Evolutionary conservation across 2,113 vertebrate species (phyloP), one percentile per base, ranked within the genome.

Genomic region (Mionectes macconnelli): DNA sequence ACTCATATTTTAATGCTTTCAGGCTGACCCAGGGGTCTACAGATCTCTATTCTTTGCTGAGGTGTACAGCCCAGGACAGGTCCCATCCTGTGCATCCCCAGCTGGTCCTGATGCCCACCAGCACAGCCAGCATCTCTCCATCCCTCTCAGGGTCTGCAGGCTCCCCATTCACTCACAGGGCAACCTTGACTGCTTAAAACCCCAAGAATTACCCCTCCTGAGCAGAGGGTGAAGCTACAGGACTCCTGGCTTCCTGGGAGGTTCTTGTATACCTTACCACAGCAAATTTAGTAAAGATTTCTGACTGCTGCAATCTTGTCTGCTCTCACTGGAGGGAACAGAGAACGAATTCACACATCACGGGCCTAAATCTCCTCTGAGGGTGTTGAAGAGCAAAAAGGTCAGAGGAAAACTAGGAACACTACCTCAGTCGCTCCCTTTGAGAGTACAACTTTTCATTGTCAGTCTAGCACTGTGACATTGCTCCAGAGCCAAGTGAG

Each of bases 301-400:
- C 56, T 89, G 83, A 64, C 31, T 6, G 2, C 35, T 81, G 39
- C 17, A 7, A 67, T 39, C 39, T 47, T 30, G 49, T 12, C 74
- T 62, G 42, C 42, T 78, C 55, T 50, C 3, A 3, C 27, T 91
- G 88, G 66, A 85, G 76, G 56, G 37, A 74, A 50, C 3, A n/a
- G 42, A 56, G 53, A 47, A 86, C 22, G 39, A 89, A 63, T 53
- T 66, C 80, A 73, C 30, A 45, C 33, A 17, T 39, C 1, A 0
- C 15, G 63, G 67, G 68, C 47, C 33, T 50, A 68, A 81, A 39
- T 27, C 27, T 81, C 72, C 79, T 88, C 88, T 39, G 60, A 70
- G 68, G 28, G 84, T 37, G 33, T 52, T 44, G 87, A 91, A 63
- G 82, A 93, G 44, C 50, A 63, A 39, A 73, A 88, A 95, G 73